phyloP scores from a whole-genome alignment of 2,888 invertebrate species.

The Amiota mariae region DNA sequence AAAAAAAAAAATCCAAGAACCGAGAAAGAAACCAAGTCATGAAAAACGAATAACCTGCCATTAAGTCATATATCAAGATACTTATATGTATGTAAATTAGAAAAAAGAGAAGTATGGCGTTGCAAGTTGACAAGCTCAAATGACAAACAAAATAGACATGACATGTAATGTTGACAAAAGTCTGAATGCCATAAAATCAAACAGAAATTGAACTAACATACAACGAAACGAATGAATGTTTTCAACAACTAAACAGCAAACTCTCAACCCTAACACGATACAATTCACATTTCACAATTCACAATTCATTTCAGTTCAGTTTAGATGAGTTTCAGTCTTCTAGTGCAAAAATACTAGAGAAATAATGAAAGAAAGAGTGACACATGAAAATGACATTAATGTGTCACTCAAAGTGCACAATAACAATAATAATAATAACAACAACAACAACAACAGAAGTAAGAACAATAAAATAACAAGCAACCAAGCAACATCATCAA shows the following conservation, averaged over 20 bases:
- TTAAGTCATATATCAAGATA: constrained; percentile 33
- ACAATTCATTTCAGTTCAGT: neutral
- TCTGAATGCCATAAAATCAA: constrained; percentile 62
- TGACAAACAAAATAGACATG: constrained; percentile 67
- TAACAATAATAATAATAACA: constrained; percentile 41
- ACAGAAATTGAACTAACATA: constrained; percentile 45
- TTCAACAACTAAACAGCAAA: constrained; percentile 6
- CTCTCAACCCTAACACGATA: too few relatives aligned
- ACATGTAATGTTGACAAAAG: constrained; percentile 68
- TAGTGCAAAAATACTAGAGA: constrained; percentile 4
- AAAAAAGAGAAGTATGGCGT: constrained; percentile 39
- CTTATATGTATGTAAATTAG: constrained; percentile 1
- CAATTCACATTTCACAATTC: constrained; percentile 8
- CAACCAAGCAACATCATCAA: constrained; percentile 49
- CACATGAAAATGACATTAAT: constrained; percentile 70
- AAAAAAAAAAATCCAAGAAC: constrained; percentile 14
- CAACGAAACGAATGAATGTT: constrained; percentile 35
- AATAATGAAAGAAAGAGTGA: constrained; percentile 67
- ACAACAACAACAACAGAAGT: constrained; percentile 41
- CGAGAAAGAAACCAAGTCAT: constrained; percentile 11
- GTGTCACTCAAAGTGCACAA: constrained; percentile 66
- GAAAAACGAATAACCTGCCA: constrained; percentile 36
- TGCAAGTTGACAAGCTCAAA: constrained; percentile 52
- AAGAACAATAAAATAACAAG: constrained; percentile 43
- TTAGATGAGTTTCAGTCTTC: neutral